Evolutionary conservation across 1,140 invertebrate genomes (phyloP).

Genomic region (Sminthurinus signatus): DNA sequence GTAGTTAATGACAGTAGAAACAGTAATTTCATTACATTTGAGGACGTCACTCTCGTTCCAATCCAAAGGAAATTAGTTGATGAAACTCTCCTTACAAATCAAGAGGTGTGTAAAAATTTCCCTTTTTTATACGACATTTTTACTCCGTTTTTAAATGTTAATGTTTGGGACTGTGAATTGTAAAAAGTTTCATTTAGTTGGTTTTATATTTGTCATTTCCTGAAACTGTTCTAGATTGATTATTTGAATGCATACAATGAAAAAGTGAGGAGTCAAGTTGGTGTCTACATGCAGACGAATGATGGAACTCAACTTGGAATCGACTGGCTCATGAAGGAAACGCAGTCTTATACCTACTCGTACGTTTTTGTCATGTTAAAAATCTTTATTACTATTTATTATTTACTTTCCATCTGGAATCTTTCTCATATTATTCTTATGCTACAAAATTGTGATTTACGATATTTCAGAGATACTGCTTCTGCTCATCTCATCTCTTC

Average conservation of each 20-base stretch:
- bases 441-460: too few relatives aligned
- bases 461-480: too few relatives aligned
- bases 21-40: constrained; percentile 63
- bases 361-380: not conserved
- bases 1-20: constrained; percentile 59
- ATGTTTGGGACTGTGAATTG: too few relatives aligned
- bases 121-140: too few relatives aligned
- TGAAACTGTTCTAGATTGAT: constrained; percentile 53
- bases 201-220: not conserved
- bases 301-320: constrained; percentile 56
- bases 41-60: constrained; percentile 80
- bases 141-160: too few relatives aligned
- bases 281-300: constrained; percentile 57
- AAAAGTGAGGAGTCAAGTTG: constrained; percentile 61
- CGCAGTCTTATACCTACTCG: constrained; percentile 47
- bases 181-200: too few relatives aligned
- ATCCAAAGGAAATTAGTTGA: constrained; percentile 88
- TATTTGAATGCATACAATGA: constrained; percentile 73
- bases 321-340: constrained; percentile 69
- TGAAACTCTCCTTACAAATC: constrained; percentile 62
- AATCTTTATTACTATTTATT: too few relatives aligned
- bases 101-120: constrained; percentile 53
- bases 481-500: too few relatives aligned
- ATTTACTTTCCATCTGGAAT: too few relatives aligned
- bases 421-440: too few relatives aligned